Percentiles rank a stretch among this genome's conserved stretches.
These are phyloP conservation scores for Palythoa heliodiscus DNA, from an alignment of 92 coral and sea anemone genomes.

Conservation along the genomic window DNA sequence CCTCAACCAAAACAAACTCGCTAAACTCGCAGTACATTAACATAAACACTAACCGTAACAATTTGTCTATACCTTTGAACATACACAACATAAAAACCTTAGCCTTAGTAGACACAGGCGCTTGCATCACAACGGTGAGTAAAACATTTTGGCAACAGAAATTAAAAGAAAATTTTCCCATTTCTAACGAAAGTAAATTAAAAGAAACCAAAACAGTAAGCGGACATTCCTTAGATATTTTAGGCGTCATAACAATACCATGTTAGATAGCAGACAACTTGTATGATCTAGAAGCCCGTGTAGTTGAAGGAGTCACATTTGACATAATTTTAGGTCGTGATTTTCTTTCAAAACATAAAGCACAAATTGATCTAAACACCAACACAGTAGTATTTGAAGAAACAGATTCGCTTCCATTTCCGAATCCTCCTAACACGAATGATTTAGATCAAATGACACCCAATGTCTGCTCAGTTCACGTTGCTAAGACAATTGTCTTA, in stretches of 20 bases:
- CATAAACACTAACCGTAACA: neutral
- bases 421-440: neutral
- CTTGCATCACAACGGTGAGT: constrained; percentile 10
- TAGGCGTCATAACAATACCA: neutral
- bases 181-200: neutral
- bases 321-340: constrained; percentile 17
- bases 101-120: constrained; percentile 5
- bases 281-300: neutral
- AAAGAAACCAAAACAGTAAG: neutral
- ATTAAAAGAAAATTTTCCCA: neutral
- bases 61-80: neutral
- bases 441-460: neutral
- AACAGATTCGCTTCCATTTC: neutral
- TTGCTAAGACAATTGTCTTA: neutral
- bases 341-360: constrained; percentile 1
- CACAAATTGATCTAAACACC: neutral
- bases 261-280: neutral
- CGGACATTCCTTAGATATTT: constrained; percentile 13
- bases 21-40: neutral
- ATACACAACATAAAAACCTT: neutral
- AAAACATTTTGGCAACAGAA: neutral
- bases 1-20: neutral
- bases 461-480: neutral
- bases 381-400: neutral
- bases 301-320: constrained; percentile 11